Base-by-base conservation (phyloP, 2,113 vertebrate species). In the Bubo blakistoni region DNA sequence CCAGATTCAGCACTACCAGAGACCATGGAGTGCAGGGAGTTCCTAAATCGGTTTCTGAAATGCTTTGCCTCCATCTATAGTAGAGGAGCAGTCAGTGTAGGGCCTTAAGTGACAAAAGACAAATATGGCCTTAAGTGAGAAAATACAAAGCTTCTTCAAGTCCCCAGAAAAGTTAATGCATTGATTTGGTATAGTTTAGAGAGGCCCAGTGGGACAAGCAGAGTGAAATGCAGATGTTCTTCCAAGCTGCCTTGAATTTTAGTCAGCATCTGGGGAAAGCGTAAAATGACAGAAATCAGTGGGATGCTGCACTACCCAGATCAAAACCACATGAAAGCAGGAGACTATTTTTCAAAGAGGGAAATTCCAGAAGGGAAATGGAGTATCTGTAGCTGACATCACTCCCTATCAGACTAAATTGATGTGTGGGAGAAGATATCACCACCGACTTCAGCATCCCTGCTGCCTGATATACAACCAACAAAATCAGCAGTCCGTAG, bases 301-400 rank as follows among this genome's bases (percentile, higher is more conserved):
- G 88, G 92, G 94, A 94, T 65, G 74, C 80, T 88, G 80, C 74
- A 63, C 58, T 26, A 29, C 62, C 74, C 94, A 88, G 58, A 95
- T 85, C 52, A 52, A 91, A 94, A 95, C 94, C 91, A 93, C 94
- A 95, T 93, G 92, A 93, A 91, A 91, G 84, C 42, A 36, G 22
- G 54, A 81, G 47, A 32, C 58, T 85, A 7, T 86, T 91, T 91
- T 91, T 77, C 80, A 78, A 88, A 93, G 84, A 67, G 80, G 88
- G 88, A 95, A 95, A 94, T 95, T 91, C 94, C 94, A 95, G 84
- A 91, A 94, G 74, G 84, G 80, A 82, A 89, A 72, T 15, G 27
- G 66, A 74, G 71, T 69, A 92, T 92, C 92, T 83, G 61, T 86
- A 79, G 72, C 77, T 94, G 89, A 89, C 89, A 92, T 94, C 81